A percentile compares a stretch with the other conserved stretches of the same genome.
These are phyloP conservation scores for Microtus richardsoni DNA, from an alignment of 2,113 vertebrate species.

Conservation along the genomic window DNA sequence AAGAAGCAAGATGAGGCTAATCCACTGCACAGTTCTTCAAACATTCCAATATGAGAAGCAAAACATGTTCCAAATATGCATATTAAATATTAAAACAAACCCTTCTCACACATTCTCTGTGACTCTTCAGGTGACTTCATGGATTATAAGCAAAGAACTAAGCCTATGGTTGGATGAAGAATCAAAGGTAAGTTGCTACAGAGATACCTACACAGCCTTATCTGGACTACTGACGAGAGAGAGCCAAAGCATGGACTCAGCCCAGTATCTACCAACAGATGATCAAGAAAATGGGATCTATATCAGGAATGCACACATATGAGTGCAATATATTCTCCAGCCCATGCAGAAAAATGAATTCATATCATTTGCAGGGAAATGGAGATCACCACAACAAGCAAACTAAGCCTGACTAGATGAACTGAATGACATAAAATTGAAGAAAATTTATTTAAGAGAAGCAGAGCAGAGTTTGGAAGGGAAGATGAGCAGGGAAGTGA, in stretches of 20 bases:
- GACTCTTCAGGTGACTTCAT: neutral
- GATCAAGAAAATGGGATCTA: neutral
- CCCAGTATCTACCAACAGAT: neutral
- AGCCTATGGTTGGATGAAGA: neutral
- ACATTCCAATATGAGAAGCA: slow-evolving; percentile 1
- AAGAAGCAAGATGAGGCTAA: slow-evolving; percentile 10
- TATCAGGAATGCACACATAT: neutral
- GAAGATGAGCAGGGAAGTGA: too few relatives aligned
- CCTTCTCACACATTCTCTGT: slow-evolving; percentile 18
- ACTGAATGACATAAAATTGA: neutral
- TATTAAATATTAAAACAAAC: slow-evolving; percentile 33
- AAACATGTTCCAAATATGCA: slow-evolving; percentile 33
- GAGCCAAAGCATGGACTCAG: neutral
- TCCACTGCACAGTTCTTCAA: neutral
- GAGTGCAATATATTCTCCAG: neutral
- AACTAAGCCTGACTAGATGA: neutral
- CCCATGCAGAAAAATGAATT: neutral
- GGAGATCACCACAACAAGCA: neutral
- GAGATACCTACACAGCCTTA: neutral
- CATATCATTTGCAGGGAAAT: neutral
- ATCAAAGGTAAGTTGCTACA: neutral
- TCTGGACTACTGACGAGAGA: neutral
- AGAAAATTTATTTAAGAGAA: neutral
- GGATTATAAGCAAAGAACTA: slow-evolving; percentile 7
- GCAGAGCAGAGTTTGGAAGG: too few relatives aligned